These are phyloP conservation scores for Siphamia tubifer DNA, from an alignment of 2,113 vertebrate genomes.

Conservation along the genomic window DNA sequence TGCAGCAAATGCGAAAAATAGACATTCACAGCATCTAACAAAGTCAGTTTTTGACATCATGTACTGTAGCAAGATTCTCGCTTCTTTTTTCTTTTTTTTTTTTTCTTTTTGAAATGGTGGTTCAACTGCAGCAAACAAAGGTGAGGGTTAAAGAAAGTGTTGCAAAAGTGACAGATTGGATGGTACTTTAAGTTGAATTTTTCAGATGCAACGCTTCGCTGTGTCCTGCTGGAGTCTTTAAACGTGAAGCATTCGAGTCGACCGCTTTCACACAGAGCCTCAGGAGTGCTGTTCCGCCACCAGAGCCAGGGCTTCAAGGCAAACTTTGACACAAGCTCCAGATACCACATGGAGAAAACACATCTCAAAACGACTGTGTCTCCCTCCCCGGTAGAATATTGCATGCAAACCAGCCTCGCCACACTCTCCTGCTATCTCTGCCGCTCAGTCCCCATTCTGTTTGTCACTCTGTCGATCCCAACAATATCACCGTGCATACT, in stretches of 20 bases:
- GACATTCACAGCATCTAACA: neutral
- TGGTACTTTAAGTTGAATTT: slow-evolving; percentile 10
- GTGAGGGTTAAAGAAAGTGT: neutral
- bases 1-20: neutral
- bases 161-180: neutral
- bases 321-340: slow-evolving; percentile 44
- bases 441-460: slow-evolving; percentile 24
- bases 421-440: slow-evolving; percentile 22
- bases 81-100: no score
- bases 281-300: slow-evolving; percentile 14
- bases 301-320: slow-evolving; percentile 40
- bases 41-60: neutral
- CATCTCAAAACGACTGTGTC: slow-evolving; percentile 21
- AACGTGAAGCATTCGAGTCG: slow-evolving; percentile 1
- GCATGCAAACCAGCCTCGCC: slow-evolving; percentile 21
- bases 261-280: slow-evolving; percentile 19
- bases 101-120: neutral
- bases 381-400: slow-evolving; percentile 2
- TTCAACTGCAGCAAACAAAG: neutral
- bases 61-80: neutral
- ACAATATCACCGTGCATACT: slow-evolving; percentile 42
- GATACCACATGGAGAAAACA: slow-evolving; percentile 19
- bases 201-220: slow-evolving; percentile 17
- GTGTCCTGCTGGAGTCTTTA: slow-evolving; percentile 19
- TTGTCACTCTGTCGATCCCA: slow-evolving; percentile 29